phyloP scores from a whole-genome alignment of 2,888 invertebrate genomes.

The Erebia palarica region DNA sequence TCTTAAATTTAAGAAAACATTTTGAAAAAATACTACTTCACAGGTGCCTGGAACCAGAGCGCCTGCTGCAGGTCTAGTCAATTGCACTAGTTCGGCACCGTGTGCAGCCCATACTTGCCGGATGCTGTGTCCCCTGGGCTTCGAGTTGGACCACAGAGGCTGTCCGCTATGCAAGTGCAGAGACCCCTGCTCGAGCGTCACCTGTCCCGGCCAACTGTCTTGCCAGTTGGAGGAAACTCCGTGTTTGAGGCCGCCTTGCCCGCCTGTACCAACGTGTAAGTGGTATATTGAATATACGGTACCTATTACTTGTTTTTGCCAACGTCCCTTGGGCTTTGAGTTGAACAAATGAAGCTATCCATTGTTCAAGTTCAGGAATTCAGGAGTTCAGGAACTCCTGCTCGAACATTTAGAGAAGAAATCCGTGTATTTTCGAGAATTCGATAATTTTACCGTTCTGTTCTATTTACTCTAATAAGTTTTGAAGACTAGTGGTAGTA shows the following conservation, averaged over 20 bases:
- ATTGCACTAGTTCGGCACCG: slow-evolving; percentile 86
- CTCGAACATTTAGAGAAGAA: no score
- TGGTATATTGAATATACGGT: slow-evolving; percentile 26
- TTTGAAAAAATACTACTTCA: background rate
- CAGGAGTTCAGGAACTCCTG: no score
- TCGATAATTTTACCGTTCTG: no score
- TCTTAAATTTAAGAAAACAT: no score
- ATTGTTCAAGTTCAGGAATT: no score
- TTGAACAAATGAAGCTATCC: no score
- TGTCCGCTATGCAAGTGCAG: slow-evolving; percentile 91
- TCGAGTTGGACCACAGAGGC: slow-evolving; percentile 86
- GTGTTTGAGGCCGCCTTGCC: slow-evolving; percentile 90
- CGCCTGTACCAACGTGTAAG: slow-evolving; percentile 91
- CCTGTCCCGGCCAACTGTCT: slow-evolving; percentile 88
- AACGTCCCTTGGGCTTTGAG: no score
- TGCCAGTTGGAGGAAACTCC: slow-evolving; percentile 91
- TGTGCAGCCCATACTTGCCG: slow-evolving; percentile 92
- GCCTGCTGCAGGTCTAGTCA: slow-evolving; percentile 84
- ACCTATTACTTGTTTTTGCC: no score
- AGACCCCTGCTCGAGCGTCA: slow-evolving; percentile 89
- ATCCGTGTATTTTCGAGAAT: no score
- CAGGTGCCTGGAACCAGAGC: slow-evolving; percentile 88
- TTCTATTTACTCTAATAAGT: no score
- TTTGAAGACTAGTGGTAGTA: no score
- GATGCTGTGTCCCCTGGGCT: slow-evolving; percentile 93